phyloP scores from a whole-genome alignment of 2,113 vertebrate genomes.

The Perognathus longimembris region DNA sequence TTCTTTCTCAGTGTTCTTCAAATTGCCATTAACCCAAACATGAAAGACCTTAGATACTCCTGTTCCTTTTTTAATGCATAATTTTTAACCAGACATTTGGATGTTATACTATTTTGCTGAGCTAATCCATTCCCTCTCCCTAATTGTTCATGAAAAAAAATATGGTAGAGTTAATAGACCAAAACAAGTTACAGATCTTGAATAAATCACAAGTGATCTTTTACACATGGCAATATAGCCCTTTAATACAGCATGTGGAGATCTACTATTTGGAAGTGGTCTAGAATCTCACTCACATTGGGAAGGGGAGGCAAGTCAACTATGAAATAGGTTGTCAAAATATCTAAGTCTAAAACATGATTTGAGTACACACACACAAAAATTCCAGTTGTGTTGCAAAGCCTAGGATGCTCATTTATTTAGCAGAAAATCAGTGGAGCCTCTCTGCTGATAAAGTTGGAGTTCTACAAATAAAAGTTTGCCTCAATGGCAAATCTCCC shows the following conservation, averaged over 20 bases:
- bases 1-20: background rate
- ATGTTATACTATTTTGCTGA: constrained; percentile 64
- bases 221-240: constrained; percentile 81
- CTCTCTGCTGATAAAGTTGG: constrained; percentile 58
- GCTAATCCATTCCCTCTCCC: constrained; percentile 76
- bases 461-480: constrained; percentile 61
- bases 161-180: constrained; percentile 83
- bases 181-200: constrained; percentile 80
- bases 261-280: constrained; percentile 78
- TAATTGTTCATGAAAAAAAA: constrained; percentile 83
- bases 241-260: constrained; percentile 83
- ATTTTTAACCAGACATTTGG: constrained; percentile 53
- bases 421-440: constrained; percentile 74
- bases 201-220: constrained; percentile 84
- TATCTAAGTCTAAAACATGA: constrained; percentile 85
- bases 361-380: constrained; percentile 58
- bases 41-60: constrained; percentile 12
- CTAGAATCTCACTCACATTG: constrained; percentile 78
- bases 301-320: constrained; percentile 76
- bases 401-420: constrained; percentile 71
- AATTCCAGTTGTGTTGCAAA: constrained; percentile 72
- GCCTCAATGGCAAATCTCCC: constrained; percentile 65
- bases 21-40: background rate
- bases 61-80: constrained; percentile 1
- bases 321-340: constrained; percentile 86